Base-by-base conservation (phyloP, 2,797 vertebrate genomes). In the Cossypha niveicapilla region DNA sequence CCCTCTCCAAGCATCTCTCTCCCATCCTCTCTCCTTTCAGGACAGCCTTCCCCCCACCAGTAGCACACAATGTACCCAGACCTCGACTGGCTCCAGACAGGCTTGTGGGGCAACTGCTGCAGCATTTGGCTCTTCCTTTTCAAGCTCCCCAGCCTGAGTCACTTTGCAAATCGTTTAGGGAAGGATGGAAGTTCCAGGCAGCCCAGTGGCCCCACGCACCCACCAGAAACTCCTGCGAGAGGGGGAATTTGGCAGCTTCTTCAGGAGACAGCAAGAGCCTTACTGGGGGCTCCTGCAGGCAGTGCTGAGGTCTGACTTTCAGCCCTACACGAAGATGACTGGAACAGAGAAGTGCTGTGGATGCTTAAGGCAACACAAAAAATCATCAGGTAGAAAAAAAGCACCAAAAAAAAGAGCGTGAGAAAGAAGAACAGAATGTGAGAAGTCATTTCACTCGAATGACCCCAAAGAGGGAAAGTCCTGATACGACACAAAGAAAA, bases 161-260 rank as follows among this genome's bases (percentile, higher is more conserved):
- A 44, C 53, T 77, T 28, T 11, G 61, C 18, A 80, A 71, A 35
- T 79, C 42, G 35, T 63, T 7, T 44, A 30, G 48, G 47, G 22
- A 65, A 63, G 63, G 56, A 58, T 0, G 0, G 3, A 6, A 18
- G 35, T 32, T 89, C 30, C 67, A 28, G 37, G 67, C 39, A 92
- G 44, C 14, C 19, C 18, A 13, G 27, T 1, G 0, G 53, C 34
- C 18, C 22, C 45, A 22, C 0, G 0, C 37, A 73, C 21, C 1
- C 2, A 76, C 34, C 56, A 67, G 70, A 0, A 1, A 27, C 35
- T 75, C 60, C 62, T 45, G 35, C 0, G 0, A 82, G 9, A 63
- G 4, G 24, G 13, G 47, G 9, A 50, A 54, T 61, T 39, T 37
- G n/a, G 71, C 42, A 85, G 58, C 32, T 88, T 58, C 86, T 75